Percentiles rank a stretch among this genome's conserved stretches.
Conservation (phyloP, 2,797 vertebrate species). For the Amniataba percoides region DNA sequence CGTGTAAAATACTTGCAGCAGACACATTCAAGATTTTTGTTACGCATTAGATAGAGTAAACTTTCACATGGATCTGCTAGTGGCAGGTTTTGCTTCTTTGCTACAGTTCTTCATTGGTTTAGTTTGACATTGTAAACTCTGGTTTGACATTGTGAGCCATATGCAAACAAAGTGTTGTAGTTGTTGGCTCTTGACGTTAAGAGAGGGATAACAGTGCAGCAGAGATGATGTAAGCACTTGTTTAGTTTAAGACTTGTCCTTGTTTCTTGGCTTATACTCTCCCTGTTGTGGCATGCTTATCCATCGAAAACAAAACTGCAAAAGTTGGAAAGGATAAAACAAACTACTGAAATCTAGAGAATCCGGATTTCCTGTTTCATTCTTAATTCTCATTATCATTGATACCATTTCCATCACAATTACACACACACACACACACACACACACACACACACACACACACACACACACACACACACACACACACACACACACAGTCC, state of each 20-base stretch:
- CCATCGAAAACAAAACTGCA: background rate
- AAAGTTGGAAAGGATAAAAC: background rate
- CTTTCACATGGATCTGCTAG: background rate
- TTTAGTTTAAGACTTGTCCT: background rate
- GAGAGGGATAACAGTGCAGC: background rate
- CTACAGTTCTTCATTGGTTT: background rate
- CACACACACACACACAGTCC: background rate
- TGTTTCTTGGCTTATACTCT: background rate
- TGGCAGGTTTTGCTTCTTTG: background rate
- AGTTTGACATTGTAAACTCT: background rate
- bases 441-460: background rate
- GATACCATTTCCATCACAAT: background rate
- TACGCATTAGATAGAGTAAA: background rate
- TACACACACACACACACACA: background rate
- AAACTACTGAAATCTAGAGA: background rate
- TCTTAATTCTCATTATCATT: background rate
- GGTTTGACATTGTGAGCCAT: background rate
- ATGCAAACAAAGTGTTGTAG: background rate
- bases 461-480: background rate
- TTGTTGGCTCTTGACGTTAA: background rate
- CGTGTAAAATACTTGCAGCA: slow-evolving; percentile 2
- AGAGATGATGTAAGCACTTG: background rate
- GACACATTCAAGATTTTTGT: background rate
- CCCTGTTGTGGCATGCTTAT: background rate
- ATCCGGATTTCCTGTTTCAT: background rate